Evolutionary conservation across 2,113 vertebrate species (phyloP), one percentile per base, ranked within the genome.

Genomic region (Equus przewalskii): DNA sequence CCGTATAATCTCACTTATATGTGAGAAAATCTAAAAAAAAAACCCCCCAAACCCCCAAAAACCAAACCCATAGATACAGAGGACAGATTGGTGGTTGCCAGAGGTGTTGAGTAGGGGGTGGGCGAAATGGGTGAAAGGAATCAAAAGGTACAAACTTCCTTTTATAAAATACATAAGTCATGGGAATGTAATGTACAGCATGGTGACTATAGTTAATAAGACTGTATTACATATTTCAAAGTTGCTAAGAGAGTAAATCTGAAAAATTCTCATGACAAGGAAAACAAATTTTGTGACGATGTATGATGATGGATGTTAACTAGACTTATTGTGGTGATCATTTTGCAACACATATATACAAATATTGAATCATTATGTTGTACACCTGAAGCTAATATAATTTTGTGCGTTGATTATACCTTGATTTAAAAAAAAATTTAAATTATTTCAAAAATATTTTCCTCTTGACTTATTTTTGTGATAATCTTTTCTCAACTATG

Each of bases 361-460:
- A n/a, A 70, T 72, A 62, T 22, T 67, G 36, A 88, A 72, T 84
- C 80, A 75, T 30, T 26, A 67, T n/a, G 12, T 56, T n/a, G 8
- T 64, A 80, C 36, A 60, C 30, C 30, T 36, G 21, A 87, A 87
- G 80, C 56, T 46, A 94, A 46, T 44, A 51, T 54, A 78, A 51
- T 75, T 4, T n/a, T 93, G 3, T 44, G 11, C 72, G 8, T 28
- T 54, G 44, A 56, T 65, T 65, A 44, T 0, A 85, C 13, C 51
- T 76, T 33, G 36, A 41, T 65, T 14, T 13, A 87, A 18, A 84
- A 64, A 67, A 46, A 65, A 33, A 5, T 33, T 81, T 89, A 88
- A n/a, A 58, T 62, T 56, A 91, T 64, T 96, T 80, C n/a, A 36
- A 91, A 88, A 78, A 33, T 80, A n/a, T 70, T 94, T 95, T 64